A percentile compares a stretch with the other conserved stretches of the same genome.
These are phyloP conservation scores for Exocentrus adspersus DNA, from an alignment of 2,888 invertebrate species.

Conservation along the genomic window DNA sequence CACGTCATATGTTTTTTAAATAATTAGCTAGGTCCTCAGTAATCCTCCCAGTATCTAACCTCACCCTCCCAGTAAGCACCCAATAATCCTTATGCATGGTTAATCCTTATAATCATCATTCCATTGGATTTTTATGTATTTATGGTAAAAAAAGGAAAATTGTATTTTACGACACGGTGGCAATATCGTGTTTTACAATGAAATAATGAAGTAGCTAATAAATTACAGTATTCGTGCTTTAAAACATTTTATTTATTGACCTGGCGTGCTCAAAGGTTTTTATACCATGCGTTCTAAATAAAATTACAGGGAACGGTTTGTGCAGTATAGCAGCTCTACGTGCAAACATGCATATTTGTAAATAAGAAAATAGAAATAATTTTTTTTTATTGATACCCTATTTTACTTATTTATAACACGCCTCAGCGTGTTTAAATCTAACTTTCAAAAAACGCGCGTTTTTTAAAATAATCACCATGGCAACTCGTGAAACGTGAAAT, in stretches of 20 bases:
- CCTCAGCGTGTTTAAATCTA: no score
- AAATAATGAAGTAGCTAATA: neutral
- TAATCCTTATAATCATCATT: neutral
- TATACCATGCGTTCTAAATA: neutral
- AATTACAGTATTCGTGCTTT: neutral
- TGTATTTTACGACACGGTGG: neutral
- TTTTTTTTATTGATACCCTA: no score
- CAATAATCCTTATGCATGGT: neutral
- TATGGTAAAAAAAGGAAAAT: neutral
- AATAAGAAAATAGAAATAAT: no score
- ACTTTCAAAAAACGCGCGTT: no score
- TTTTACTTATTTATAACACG: no score
- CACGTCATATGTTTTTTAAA: no score
- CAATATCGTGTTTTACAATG: neutral
- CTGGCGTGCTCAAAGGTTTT: neutral
- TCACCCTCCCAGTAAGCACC: no score
- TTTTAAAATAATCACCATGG: no score
- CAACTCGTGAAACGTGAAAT: no score
- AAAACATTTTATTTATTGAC: neutral
- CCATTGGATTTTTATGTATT: neutral
- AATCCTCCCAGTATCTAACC: no score
- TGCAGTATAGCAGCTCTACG: neutral
- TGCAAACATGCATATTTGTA: no score
- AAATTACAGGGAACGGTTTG: neutral
- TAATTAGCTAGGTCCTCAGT: no score